A percentile compares a stretch with the other conserved stretches of the same genome.
phyloP scores from a whole-genome alignment of 2,797 vertebrate species.

The Amniataba percoides region DNA sequence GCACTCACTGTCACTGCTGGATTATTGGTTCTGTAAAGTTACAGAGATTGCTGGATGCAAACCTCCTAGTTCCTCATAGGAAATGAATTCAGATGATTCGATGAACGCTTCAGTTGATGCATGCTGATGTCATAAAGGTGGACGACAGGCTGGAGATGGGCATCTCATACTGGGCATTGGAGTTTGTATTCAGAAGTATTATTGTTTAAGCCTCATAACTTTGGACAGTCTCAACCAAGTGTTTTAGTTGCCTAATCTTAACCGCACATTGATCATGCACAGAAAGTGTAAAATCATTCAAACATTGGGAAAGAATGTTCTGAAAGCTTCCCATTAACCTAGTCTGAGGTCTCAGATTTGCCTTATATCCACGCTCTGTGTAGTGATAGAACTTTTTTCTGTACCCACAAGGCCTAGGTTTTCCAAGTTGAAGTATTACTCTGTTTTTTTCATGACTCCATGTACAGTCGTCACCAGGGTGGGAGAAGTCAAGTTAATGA shows the following conservation, averaged over 20 bases:
- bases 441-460: constrained; percentile 15
- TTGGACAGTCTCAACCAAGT: background rate
- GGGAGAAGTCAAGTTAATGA: constrained; percentile 19
- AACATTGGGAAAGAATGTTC: background rate
- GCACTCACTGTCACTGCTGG: background rate
- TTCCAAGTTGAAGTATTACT: background rate
- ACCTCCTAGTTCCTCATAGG: background rate
- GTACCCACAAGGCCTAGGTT: background rate
- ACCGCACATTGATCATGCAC: background rate
- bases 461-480: constrained; percentile 33
- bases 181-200: no score
- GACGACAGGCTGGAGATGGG: no score
- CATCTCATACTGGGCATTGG: background rate
- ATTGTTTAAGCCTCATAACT: background rate
- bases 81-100: background rate
- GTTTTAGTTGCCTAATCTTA: background rate
- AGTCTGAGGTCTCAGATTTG: background rate
- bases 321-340: background rate
- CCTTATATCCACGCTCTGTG: background rate
- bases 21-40: background rate
- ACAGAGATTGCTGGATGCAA: no score
- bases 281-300: background rate
- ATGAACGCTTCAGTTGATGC: background rate
- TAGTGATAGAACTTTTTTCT: background rate
- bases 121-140: background rate